Percentiles rank a stretch among this genome's conserved stretches.
These are phyloP conservation scores for Mionectes macconnelli DNA, from an alignment of 2,113 vertebrate species.

Conservation along the genomic window DNA sequence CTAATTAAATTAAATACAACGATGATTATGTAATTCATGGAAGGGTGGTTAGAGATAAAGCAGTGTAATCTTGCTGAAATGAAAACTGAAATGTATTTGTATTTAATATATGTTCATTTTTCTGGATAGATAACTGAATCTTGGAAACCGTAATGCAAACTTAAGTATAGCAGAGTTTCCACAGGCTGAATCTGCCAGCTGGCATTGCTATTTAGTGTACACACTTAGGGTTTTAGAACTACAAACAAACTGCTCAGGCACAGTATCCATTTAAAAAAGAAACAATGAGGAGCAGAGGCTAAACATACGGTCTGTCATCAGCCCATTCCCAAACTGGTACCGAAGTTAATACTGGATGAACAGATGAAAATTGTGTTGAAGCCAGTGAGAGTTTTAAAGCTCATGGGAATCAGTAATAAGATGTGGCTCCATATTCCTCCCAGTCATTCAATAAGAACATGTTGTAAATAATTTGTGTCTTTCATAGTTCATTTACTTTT, in stretches of 20 bases:
- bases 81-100: conserved; percentile 19
- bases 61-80: conserved; percentile 7
- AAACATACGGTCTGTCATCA: neutral
- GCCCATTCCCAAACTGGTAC: neutral
- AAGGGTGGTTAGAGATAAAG: neutral
- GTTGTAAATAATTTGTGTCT: neutral
- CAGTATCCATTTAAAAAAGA: neutral
- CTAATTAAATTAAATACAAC: conserved; percentile 5
- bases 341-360: neutral
- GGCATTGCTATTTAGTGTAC: neutral
- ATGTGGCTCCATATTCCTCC: neutral
- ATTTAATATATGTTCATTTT: conserved; percentile 39
- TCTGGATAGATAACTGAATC: neutral
- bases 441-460: neutral
- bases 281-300: neutral
- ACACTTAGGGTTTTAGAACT: neutral
- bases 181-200: conserved; percentile 8
- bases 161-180: neutral
- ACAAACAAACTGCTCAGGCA: neutral
- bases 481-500: neutral
- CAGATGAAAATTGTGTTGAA: neutral
- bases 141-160: conserved; percentile 23
- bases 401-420: neutral
- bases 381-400: neutral
- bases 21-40: neutral